A percentile compares a stretch with the other conserved stretches of the same genome.
Conservation (phyloP, 2,888 invertebrate species). For the Theristus sp. region DNA sequence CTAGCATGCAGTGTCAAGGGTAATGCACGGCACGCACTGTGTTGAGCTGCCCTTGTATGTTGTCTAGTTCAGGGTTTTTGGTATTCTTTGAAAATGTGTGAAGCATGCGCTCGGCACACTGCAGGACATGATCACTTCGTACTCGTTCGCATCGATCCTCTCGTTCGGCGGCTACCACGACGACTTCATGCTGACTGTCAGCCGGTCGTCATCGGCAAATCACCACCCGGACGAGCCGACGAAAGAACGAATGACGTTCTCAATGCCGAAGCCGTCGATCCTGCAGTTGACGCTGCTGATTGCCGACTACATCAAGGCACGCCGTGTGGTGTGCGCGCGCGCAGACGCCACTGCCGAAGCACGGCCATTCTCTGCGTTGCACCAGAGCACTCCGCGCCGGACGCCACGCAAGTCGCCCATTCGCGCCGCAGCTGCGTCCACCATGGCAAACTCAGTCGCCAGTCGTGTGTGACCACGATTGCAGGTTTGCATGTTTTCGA, state of each 20-base stretch:
- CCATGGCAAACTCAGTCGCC: too few species aligned
- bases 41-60: neutral
- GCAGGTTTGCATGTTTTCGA: too few species aligned
- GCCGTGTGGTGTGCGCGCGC: too few species aligned
- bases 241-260: slow-evolving; percentile 62
- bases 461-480: too few species aligned
- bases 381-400: too few species aligned
- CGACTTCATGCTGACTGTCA: slow-evolving; percentile 88
- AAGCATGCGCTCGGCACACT: slow-evolving; percentile 6
- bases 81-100: neutral
- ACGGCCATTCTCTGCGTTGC: too few species aligned
- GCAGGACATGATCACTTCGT: slow-evolving; percentile 45
- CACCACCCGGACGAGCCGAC: slow-evolving; percentile 23
- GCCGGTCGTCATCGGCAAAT: slow-evolving; percentile 10
- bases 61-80: neutral
- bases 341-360: too few species aligned
- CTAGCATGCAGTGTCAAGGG: too few species aligned
- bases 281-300: slow-evolving; percentile 31
- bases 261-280: slow-evolving; percentile 39
- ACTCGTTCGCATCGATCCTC: slow-evolving; percentile 69
- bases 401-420: too few species aligned
- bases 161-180: slow-evolving; percentile 89
- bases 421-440: too few species aligned
- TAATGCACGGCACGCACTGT: too few species aligned
- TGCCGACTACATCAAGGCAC: slow-evolving; percentile 31